Evolutionary conservation across 2,888 invertebrate genomes (phyloP), one percentile per base, ranked within the genome.

Genomic region (Caenorhabditis virilis): DNA sequence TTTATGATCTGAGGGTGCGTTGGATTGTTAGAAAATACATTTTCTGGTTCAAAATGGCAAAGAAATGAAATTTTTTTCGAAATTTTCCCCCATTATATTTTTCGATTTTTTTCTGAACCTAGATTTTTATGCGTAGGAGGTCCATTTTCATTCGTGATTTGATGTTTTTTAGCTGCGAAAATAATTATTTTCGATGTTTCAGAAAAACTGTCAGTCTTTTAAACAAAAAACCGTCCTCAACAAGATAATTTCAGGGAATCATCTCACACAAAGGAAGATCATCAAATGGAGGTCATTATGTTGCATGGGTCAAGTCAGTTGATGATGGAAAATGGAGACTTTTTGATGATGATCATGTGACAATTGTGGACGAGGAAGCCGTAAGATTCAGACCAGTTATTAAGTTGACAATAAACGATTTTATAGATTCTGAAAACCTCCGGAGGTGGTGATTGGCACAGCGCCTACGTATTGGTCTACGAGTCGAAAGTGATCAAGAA

Each of bases 361-460:
- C 91, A 16, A 88, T 91, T 25, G 91, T 97, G 50, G 87, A 90
- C n/a, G 89, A 90, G 67, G 95, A 95, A 18, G 74, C 70, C 43
- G 67, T 72, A 25, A 46, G 36, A 18, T n/a, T n/a, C n/a, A n/a
- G n/a, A n/a, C n/a, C n/a, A n/a, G n/a, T n/a, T n/a, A n/a, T n/a
- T n/a, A n/a, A 41, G 36, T 58, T 26, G 1, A 36, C 4, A n/a
- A n/a, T 36, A n/a, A n/a, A 36, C n/a, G 36, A 15, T 30, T n/a
- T 52, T 63, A 1, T 41, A 98, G 80, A 91, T 99, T 83, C 87
- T 97, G 69, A 93, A 93, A 84, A 88, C 98, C 16, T 95, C 95
- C 56, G 95, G 95, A 6, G 95, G 95, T 82, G 94, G 97, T 61
- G 98, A 99, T 85, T 98, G 98, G 97, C 98, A 99, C 86, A 93